phyloP scores from a whole-genome alignment of 2,888 invertebrate genomes.

The Drosophila picticornis region DNA sequence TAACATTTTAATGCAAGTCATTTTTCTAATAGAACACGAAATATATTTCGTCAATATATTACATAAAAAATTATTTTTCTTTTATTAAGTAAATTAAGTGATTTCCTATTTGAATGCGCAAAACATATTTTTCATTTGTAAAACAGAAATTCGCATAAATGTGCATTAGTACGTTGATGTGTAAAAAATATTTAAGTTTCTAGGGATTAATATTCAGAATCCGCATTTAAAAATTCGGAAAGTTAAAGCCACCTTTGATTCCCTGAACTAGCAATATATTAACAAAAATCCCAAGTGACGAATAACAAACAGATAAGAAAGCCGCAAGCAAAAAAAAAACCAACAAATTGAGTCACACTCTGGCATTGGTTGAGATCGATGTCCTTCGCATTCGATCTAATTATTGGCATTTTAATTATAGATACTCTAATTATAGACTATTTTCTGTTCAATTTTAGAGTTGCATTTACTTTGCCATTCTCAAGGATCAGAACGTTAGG shows the following conservation, averaged over 20 bases:
- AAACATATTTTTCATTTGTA: background rate
- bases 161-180: background rate
- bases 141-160: background rate
- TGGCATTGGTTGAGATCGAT: constrained; percentile 4
- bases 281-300: constrained; percentile 35
- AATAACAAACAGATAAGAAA: constrained; percentile 29
- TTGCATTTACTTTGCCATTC: background rate
- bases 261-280: background rate
- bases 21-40: background rate
- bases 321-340: background rate
- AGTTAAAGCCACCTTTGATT: background rate
- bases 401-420: background rate
- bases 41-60: background rate
- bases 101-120: background rate
- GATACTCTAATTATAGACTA: background rate
- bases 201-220: background rate
- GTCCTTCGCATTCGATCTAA: constrained; percentile 14
- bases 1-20: background rate
- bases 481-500: background rate
- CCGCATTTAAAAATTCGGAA: background rate
- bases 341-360: constrained; percentile 8
- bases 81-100: background rate
- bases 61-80: background rate
- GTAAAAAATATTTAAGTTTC: background rate
- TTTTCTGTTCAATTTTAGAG: background rate